Conservation (phyloP, 2,797 vertebrate genomes). For the Karalla daura region DNA sequence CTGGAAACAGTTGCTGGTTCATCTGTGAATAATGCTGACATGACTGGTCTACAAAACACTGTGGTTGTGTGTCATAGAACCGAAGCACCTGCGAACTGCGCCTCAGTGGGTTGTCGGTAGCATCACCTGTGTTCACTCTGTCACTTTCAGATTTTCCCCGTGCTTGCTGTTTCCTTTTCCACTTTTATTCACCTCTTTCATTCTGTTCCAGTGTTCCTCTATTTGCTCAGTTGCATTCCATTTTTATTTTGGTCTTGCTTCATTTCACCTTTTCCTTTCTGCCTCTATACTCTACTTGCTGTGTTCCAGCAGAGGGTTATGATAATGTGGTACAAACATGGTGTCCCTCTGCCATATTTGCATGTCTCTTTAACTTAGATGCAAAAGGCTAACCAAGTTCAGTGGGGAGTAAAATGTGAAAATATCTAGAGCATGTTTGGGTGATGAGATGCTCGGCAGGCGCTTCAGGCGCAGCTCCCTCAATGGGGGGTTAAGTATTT, state of each 20-base stretch:
- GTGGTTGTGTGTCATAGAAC: not conserved
- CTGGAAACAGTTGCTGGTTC: constrained; percentile 2
- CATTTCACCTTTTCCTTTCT: constrained; percentile 22
- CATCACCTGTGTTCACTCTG: constrained; percentile 17
- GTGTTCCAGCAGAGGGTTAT: constrained; percentile 1
- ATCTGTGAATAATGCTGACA: not conserved
- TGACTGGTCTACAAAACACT: not conserved
- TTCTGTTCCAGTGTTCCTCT: constrained; percentile 5
- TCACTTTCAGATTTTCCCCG: constrained; percentile 1
- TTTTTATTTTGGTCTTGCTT: constrained; percentile 15
- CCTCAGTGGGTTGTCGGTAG: constrained; percentile 1
- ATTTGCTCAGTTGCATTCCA: constrained; percentile 1
- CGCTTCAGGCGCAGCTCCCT: constrained; percentile 15
- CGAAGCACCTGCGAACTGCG: not conserved
- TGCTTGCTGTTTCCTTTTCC: constrained; percentile 8
- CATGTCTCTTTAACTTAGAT: constrained; percentile 7
- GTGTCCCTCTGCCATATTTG: not conserved
- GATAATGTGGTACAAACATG: not conserved
- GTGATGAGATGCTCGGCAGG: constrained; percentile 26
- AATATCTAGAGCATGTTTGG: constrained; percentile 10
- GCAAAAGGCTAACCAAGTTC: not conserved
- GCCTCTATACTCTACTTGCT: not conserved
- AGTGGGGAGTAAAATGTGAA: not conserved
- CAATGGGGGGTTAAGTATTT: constrained; percentile 34
- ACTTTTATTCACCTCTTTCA: not conserved